Percentiles rank a stretch among this genome's conserved stretches.
phyloP scores from a whole-genome alignment of 2,113 vertebrate species.

The Gnathonemus echidnorhynchus region DNA sequence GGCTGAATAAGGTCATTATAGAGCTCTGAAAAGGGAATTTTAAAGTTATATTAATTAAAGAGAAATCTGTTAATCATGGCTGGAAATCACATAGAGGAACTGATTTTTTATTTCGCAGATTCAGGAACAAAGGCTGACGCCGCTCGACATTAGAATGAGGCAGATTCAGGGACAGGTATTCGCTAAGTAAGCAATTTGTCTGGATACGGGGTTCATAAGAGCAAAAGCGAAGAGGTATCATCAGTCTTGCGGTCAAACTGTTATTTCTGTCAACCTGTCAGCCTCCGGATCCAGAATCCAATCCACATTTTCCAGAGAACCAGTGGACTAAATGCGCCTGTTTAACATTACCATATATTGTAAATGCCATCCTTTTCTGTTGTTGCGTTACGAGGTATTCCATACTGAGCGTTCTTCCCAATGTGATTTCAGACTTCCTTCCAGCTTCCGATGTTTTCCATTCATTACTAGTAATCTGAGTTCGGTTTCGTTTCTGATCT shows the following conservation, averaged over 20 bases:
- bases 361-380: neutral
- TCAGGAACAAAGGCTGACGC: neutral
- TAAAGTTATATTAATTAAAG: neutral
- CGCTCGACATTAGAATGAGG: neutral
- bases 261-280: neutral
- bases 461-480: neutral
- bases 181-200: neutral
- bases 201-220: neutral
- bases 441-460: neutral
- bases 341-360: neutral
- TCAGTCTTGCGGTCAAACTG: neutral
- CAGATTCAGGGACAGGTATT: neutral
- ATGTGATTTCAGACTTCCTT: neutral
- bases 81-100: neutral
- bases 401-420: neutral
- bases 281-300: neutral
- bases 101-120: neutral
- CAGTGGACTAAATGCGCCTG: neutral
- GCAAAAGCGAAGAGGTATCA: neutral
- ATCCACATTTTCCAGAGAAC: neutral
- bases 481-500: neutral
- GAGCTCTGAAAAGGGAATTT: neutral
- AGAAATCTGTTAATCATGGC: neutral
- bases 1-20: neutral
- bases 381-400: neutral